A percentile compares a stretch with the other conserved stretches of the same genome.
These are phyloP conservation scores for Tetraodon nigroviridis DNA, from an alignment of 2,113 vertebrate species.

Conservation along the genomic window DNA sequence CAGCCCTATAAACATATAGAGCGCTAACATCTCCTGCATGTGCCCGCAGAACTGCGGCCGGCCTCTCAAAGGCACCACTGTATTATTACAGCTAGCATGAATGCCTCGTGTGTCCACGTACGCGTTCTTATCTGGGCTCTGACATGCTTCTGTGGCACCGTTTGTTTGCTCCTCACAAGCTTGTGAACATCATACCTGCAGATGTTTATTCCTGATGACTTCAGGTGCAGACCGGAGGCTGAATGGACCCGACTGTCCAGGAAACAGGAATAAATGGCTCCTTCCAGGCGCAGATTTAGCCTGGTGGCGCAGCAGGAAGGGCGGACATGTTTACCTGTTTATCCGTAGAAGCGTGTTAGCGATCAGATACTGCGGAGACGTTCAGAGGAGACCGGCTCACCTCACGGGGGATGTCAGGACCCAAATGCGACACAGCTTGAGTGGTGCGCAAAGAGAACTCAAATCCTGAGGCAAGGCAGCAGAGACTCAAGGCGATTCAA, in stretches of 20 bases:
- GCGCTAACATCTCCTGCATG: neutral
- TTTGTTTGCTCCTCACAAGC: neutral
- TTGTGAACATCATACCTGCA: conserved; percentile 28
- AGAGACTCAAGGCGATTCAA: too few relatives aligned
- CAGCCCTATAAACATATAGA: neutral
- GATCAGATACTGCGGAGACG: neutral
- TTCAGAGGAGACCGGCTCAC: too few relatives aligned
- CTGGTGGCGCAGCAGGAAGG: too few relatives aligned
- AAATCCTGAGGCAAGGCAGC: too few relatives aligned
- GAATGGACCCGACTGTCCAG: conserved; percentile 43
- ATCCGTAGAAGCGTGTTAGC: neutral
- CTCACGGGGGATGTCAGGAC: too few relatives aligned
- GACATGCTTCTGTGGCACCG: too few relatives aligned
- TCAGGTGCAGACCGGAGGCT: conserved; percentile 39
- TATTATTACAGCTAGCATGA: conserved; percentile 48
- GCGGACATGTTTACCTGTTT: neutral
- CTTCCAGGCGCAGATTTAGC: neutral
- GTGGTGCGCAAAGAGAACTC: too few relatives aligned
- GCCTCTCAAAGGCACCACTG: conserved; percentile 35
- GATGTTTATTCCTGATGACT: conserved; percentile 47
- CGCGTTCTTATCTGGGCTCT: neutral
- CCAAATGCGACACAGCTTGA: too few relatives aligned
- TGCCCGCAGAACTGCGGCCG: neutral
- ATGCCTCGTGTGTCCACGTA: conserved; percentile 19
- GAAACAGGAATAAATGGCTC: conserved; percentile 17